A percentile compares a stretch with the other conserved stretches of the same genome.
phyloP scores from a whole-genome alignment of 2,113 vertebrate species.

The Strigops habroptila region DNA sequence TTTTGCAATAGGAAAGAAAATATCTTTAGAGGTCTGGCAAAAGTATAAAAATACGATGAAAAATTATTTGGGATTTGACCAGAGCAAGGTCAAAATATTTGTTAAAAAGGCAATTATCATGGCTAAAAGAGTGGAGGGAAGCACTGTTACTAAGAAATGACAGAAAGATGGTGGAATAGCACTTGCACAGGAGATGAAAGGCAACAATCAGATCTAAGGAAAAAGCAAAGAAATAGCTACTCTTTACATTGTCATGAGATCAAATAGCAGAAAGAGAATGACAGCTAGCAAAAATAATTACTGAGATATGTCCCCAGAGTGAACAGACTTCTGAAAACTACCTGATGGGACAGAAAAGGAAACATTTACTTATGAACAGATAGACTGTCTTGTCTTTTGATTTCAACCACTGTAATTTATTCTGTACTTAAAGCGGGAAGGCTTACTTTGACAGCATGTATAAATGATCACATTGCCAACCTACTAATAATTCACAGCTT shows the following conservation, averaged over 20 bases:
- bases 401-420: not conserved
- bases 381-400: not conserved
- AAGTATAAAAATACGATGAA: not conserved
- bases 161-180: not conserved
- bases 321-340: not conserved
- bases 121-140: not conserved
- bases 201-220: not conserved
- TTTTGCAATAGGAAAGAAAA: not conserved
- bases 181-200: not conserved
- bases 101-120: not conserved
- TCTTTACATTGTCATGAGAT: not conserved
- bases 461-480: not conserved
- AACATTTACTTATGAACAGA: not conserved
- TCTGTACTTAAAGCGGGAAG: not conserved
- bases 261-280: not conserved
- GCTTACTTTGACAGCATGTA: not conserved
- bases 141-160: not conserved
- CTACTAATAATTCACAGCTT: not conserved
- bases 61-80: not conserved
- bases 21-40: not conserved
- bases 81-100: not conserved
- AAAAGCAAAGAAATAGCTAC: not conserved
- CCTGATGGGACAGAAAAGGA: not conserved
- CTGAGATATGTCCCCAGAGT: not conserved
- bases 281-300: not conserved